These are phyloP conservation scores for Ochotona curzoniae DNA, from an alignment of 2,113 vertebrate genomes.

Conservation along the genomic window DNA sequence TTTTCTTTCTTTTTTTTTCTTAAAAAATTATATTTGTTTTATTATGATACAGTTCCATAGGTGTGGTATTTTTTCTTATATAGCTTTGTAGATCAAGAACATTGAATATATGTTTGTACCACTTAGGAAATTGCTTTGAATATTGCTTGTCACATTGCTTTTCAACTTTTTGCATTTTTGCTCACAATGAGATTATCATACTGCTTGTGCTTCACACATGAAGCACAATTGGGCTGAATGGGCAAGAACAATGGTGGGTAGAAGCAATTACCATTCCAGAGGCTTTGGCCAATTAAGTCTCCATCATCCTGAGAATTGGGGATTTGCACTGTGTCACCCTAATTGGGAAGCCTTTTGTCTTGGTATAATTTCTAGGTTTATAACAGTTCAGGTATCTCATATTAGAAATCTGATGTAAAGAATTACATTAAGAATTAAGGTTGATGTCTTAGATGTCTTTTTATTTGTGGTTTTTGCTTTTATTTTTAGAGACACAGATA, in stretches of 20 bases:
- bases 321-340: not conserved
- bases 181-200: not conserved
- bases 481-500: slow-evolving; percentile 93
- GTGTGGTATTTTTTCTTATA: not conserved
- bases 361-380: slow-evolving; percentile 43
- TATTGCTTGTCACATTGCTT: slow-evolving; percentile 22
- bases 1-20: not conserved
- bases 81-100: slow-evolving; percentile 18
- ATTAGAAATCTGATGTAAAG: not conserved
- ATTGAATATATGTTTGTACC: not conserved
- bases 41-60: too few species aligned
- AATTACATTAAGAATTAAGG: not conserved
- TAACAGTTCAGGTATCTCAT: slow-evolving; percentile 1
- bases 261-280: not conserved
- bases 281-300: not conserved
- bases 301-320: not conserved
- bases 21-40: too few species aligned
- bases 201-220: slow-evolving; percentile 24
- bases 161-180: slow-evolving; percentile 37
- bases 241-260: not conserved
- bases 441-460: slow-evolving; percentile 28
- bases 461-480: slow-evolving; percentile 31
- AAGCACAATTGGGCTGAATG: not conserved
- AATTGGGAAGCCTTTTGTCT: not conserved
- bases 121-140: slow-evolving; percentile 40